Evolutionary conservation across 2,888 invertebrate genomes (phyloP), one percentile per base, ranked within the genome.

Genomic region (Mythimna impura): DNA sequence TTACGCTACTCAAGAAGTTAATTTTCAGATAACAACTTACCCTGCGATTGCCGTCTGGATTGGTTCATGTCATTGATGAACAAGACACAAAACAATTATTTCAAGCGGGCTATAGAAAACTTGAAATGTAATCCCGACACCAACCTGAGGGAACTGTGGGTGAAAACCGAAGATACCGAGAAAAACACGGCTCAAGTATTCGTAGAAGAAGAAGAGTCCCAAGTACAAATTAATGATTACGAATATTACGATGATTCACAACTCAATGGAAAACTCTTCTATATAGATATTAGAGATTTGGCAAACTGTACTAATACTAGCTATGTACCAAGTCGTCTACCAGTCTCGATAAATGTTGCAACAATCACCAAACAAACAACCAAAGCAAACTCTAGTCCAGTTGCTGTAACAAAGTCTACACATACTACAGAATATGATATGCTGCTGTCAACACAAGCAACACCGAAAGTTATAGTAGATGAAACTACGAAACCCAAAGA

Each of bases 201-300:
- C 7, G 93, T 90, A 60, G 91, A 91, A 1, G 91, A 90, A 43
- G 89, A 89, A 50, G 89, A 89, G 43, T 36, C 84, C 3, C 86
- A 86, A 76, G 83, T 55, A 12, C 89, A 88, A 74, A 90, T 83
- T 65, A 71, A 77, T 14, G 94, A 95, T 10, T 95, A 94, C 54
- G 96, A 96, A 86, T 96, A 95, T 76, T 96, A 96, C 54, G 96
- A 96, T 34, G 95, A 95, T 0, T 88, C 92, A 2, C 94, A 95
- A 81, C 83, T 96, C 0, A 93, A 94, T 65, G 96, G 96, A n/a
- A 94, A 93, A 76, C 82, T 96, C 5, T 96, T 96, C 80, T 96
- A 94, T 66, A 84, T 91, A 52, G 96, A 96, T 69, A 82, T 96
- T 43, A 93, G 94, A 84, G 91, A 91, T 62, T 78, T 95, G 55